Conservation (phyloP, 2,797 vertebrate species). For the Botia almorhae region DNA sequence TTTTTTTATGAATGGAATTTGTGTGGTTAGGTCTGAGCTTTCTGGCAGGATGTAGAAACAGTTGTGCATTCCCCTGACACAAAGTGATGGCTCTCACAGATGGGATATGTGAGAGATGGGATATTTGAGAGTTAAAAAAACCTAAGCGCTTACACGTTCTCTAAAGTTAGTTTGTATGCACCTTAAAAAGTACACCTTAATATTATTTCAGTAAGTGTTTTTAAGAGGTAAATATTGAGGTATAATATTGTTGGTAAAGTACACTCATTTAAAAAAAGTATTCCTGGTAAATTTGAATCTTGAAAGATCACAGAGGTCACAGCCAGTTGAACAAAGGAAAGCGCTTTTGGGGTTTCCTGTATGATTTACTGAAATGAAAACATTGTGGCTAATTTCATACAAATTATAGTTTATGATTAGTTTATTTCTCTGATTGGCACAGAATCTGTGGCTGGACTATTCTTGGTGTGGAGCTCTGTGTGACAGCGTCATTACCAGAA, state of each 20-base stretch:
- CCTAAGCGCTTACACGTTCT: slow-evolving; percentile 12
- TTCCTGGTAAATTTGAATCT: not conserved
- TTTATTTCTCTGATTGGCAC: slow-evolving; percentile 37
- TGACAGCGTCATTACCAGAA: slow-evolving; percentile 54
- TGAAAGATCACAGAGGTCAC: not conserved
- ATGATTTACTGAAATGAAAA: slow-evolving; percentile 4
- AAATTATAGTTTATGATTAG: not conserved
- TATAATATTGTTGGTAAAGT: not conserved
- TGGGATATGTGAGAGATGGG: slow-evolving; percentile 80
- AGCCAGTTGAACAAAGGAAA: not conserved
- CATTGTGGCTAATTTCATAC: not conserved
- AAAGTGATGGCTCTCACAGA: slow-evolving; percentile 79
- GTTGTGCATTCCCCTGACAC: slow-evolving; percentile 72
- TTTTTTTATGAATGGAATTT: slow-evolving; percentile 40
- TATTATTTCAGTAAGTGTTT: slow-evolving; percentile 7
- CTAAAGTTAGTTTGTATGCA: slow-evolving; percentile 5
- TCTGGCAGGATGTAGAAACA: slow-evolving; percentile 67
- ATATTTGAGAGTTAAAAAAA: slow-evolving; percentile 65
- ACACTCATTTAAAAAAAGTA: not conserved
- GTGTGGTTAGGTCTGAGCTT: slow-evolving; percentile 51
- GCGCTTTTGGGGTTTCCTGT: not conserved
- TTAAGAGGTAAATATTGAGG: not conserved
- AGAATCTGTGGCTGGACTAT: slow-evolving; percentile 53
- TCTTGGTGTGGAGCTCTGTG: slow-evolving; percentile 49
- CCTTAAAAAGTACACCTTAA: not conserved